A percentile compares a stretch with the other conserved stretches of the same genome.
Conservation (phyloP, 1,140 invertebrate genomes). For the Bombus sylvicola region DNA sequence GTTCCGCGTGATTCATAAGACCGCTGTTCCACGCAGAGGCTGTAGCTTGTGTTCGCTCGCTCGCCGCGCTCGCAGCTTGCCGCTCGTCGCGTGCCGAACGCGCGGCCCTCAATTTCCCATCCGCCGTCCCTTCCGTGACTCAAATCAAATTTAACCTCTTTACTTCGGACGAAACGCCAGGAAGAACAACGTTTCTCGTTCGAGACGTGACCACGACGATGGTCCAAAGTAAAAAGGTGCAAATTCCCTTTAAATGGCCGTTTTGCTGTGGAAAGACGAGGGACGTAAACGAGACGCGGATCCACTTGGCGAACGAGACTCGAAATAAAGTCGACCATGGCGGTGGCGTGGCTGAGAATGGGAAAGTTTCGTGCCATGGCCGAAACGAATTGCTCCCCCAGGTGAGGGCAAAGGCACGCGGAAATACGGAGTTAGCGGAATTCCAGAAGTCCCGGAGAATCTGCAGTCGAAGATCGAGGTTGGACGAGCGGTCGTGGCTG, state of each 20-base stretch:
- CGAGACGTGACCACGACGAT: too few relatives aligned
- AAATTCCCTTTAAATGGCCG: too few relatives aligned
- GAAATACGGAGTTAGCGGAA: slow-evolving; percentile 8
- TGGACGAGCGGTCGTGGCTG: neutral
- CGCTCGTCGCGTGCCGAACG: slow-evolving; percentile 52
- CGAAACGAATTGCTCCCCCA: neutral
- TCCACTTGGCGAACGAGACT: too few relatives aligned
- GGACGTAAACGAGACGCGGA: too few relatives aligned
- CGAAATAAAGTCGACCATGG: neutral
- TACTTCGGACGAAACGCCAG: neutral
- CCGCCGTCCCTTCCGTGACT: neutral
- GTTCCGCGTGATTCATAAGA: slow-evolving; percentile 65
- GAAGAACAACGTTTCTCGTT: too few relatives aligned
- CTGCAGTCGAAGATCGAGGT: neutral
- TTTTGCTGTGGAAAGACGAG: too few relatives aligned
- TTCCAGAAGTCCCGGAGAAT: slow-evolving; percentile 21
- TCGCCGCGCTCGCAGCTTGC: slow-evolving; percentile 6
- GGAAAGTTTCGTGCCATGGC: neutral
- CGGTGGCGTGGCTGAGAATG: neutral
- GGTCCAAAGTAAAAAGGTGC: too few relatives aligned
- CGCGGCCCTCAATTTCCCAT: slow-evolving; percentile 33
- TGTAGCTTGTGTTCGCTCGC: slow-evolving; percentile 42
- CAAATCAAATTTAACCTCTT: too few relatives aligned
- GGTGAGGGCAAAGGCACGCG: neutral
- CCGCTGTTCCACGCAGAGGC: slow-evolving; percentile 25